phyloP scores from a whole-genome alignment of 2,797 vertebrate genomes.

The Labroides dimidiatus region DNA sequence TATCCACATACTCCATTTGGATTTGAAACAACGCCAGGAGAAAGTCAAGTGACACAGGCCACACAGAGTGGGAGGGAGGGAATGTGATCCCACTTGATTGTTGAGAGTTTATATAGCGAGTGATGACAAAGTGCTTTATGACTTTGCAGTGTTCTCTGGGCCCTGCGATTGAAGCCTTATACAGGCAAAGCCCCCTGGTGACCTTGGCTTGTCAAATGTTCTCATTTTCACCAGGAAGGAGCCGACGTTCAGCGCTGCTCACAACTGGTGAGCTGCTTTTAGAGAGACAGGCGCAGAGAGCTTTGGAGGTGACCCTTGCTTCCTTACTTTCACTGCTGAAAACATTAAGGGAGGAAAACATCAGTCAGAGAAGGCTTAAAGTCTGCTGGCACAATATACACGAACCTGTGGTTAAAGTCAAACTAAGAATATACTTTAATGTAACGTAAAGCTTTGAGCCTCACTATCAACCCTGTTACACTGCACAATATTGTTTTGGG shows the following conservation, averaged over 20 bases:
- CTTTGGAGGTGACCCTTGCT: constrained; percentile 61
- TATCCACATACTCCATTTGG: constrained; percentile 76
- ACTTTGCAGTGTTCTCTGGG: constrained; percentile 74
- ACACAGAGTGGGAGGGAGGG: constrained; percentile 72
- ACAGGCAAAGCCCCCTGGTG: constrained; percentile 66
- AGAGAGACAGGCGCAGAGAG: constrained; percentile 58
- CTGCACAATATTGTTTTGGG: background rate
- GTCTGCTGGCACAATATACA: constrained; percentile 2
- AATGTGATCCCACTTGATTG: constrained; percentile 83
- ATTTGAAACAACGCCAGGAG: constrained; percentile 80
- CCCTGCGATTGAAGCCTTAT: constrained; percentile 73
- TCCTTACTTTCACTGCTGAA: constrained; percentile 38
- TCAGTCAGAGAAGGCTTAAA: constrained; percentile 24
- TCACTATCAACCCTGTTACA: background rate
- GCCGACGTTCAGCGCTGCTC: constrained; percentile 61
- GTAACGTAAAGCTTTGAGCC: background rate
- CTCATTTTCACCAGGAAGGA: constrained; percentile 78
- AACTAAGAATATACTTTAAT: constrained; percentile 6
- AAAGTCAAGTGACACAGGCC: constrained; percentile 78
- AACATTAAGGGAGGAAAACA: constrained; percentile 40
- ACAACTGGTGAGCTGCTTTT: constrained; percentile 64
- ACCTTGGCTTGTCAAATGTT: constrained; percentile 81
- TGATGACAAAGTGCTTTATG: constrained; percentile 87
- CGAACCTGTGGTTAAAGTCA: constrained; percentile 4
- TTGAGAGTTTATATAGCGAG: constrained; percentile 85